Evolutionary conservation across 2,888 invertebrate genomes (phyloP), one percentile per base, ranked within the genome.

Genomic region (Drosophila rubida): DNA sequence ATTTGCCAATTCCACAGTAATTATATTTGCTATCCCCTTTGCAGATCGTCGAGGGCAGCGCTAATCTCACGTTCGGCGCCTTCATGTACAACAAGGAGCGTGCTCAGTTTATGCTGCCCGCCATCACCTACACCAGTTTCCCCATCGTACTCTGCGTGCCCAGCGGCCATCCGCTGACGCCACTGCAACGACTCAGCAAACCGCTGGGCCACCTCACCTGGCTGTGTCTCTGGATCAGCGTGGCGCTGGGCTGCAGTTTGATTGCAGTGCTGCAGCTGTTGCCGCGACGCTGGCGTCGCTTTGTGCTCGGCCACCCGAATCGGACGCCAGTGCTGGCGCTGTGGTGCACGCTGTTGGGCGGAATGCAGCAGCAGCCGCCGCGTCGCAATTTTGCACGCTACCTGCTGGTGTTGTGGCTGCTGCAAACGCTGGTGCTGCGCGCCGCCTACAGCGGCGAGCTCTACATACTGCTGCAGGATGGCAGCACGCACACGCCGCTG

Each of bases 381-480:
- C 64, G 72, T 9, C 70, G 88, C 0, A 91, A 87, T 41, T 91
- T 91, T 42, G 89, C 91, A 0, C 88, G 91, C 0, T 90, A 78
- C n/a, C 35, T 91, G n/a, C 70, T 91, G 1, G 41, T 78, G 0
- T 0, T 90, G 4, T 91, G 91, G 91, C 48, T 91, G 4, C 14
- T 89, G 0, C 79, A 87, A 23, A 87, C 89, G 0, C 60, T 90
- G 37, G 71, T 91, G 0, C 1, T 91, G 13, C 80, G 91, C 1
- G 79, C 78, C 39, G 90, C 90, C 8, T 91, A 91, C 51, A 80
- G 80, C 0, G 87, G 90, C 0, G 89, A 90, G 57, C 60, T 91
- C 2, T 91, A 69, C 14, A 73, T 81, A 0, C 67, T 90, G n/a
- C 78, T 91, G 22, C 91, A 91, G 65, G 91, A 91, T 61, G 89